Base-by-base conservation (phyloP, 2,888 invertebrate species). In the Cheilosia vernalis region DNA sequence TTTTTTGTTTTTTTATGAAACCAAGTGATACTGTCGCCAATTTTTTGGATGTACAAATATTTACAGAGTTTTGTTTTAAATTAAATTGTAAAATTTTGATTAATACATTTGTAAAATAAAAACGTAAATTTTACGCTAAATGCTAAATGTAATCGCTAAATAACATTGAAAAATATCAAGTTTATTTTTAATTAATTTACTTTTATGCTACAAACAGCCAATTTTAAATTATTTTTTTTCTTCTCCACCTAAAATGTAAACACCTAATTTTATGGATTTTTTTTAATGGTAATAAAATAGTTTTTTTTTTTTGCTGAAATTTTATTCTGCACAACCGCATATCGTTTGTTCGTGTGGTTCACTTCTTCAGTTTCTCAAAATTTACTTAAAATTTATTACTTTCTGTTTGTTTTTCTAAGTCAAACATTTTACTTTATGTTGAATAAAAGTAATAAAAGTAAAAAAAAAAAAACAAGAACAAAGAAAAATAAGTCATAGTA, bases 311-410 rank as follows among this genome's bases (percentile, higher is more conserved):
- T 77, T 77, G 51, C 64, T 86, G 80, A 77, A 81, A 73, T 82
- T 77, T 86, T 77, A 81, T 82, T 86, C 72, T 86, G 78, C 86
- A 86, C 86, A 86, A 86, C 86, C 86, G 86, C 82, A 86, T 82
- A 86, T 86, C 86, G 86, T 86, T 86, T 86, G 86, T 86, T 80
- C 64, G 80, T 76, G 85, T 85, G 85, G 76, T 81, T 85, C 60
- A 77, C 61, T 72, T 24, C 24, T 51, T 80, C 51, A 19, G 53
- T 63, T 72, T 76, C 72, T 64, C 58, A 49, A 70, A 44, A 64
- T 55, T 70, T 42, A 27, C 66, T 80, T 79, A 73, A 63, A 33
- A 47, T 27, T 37, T 37, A 37, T 37, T 73, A 44, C 37, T 58
- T 40, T 40, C 40, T 21, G 9, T 49, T 60, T 42, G 27, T 66